Conservation (phyloP, 2,797 vertebrate species). For the Florisuga fusca region DNA sequence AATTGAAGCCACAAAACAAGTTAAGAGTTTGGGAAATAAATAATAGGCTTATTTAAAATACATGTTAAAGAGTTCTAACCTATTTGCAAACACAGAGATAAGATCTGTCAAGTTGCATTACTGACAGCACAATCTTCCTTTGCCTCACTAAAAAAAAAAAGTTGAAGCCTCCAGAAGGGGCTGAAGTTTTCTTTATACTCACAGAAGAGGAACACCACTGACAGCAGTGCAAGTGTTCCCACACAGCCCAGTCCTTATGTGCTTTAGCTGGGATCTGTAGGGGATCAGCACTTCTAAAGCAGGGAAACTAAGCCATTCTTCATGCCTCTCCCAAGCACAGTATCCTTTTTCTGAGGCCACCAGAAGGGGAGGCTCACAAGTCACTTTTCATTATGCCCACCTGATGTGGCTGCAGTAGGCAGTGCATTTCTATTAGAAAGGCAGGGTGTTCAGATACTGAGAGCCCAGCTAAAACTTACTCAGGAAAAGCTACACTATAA, state of each 20-base stretch:
- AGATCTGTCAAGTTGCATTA: neutral
- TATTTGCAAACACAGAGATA: neutral
- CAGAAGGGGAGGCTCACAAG: neutral
- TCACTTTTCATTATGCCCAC: neutral
- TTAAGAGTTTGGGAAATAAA: neutral
- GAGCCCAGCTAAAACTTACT: neutral
- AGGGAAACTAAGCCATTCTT: neutral
- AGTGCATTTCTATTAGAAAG: neutral
- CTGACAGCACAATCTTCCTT: neutral
- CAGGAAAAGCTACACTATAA: neutral
- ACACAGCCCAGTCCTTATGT: accelerated
- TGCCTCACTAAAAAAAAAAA: neutral
- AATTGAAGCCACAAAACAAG: neutral
- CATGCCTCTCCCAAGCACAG: neutral
- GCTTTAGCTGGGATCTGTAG: neutral
- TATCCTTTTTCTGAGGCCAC: neutral
- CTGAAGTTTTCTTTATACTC: neutral
- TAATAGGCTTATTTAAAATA: neutral
- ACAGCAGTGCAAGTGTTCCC: neutral
- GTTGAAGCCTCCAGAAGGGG: neutral
- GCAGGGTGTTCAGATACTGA: neutral
- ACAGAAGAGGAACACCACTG: neutral
- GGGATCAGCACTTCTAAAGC: neutral
- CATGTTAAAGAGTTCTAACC: neutral
- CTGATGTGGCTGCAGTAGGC: neutral